A percentile compares a stretch with the other conserved stretches of the same genome.
These are phyloP conservation scores for Casuarius casuarius DNA, from an alignment of 2,113 vertebrate species.

Conservation along the genomic window DNA sequence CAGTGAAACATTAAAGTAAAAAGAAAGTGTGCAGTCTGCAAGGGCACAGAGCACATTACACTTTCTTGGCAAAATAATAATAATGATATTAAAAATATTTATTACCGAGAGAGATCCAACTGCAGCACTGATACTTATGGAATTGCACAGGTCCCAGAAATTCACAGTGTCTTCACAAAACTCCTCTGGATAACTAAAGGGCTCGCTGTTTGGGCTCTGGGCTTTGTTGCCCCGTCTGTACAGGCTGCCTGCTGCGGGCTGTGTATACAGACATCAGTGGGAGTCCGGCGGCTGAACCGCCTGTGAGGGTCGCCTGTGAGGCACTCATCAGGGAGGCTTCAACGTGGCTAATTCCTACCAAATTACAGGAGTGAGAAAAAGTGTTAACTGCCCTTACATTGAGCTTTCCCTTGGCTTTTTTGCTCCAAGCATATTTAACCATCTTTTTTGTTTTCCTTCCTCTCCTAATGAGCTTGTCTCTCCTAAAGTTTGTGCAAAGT, in stretches of 20 bases:
- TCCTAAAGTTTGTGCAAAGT: neutral
- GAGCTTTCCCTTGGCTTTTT: neutral
- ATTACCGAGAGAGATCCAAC: neutral
- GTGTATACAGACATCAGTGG: no score
- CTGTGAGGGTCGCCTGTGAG: rapidly evolving
- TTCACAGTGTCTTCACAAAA: neutral
- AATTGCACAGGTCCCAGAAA: neutral
- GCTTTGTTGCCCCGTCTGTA: rapidly evolving
- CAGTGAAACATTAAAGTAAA: neutral
- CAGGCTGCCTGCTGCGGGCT: neutral
- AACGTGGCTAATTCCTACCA: neutral
- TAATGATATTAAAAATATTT: neutral
- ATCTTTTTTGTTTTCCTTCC: no score
- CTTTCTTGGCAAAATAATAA: neutral
- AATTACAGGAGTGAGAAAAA: neutral
- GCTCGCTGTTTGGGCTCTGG: rapidly evolving
- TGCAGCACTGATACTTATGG: neutral
- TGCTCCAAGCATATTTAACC: neutral
- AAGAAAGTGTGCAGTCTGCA: neutral
- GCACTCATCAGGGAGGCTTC: neutral
- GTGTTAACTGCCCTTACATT: neutral
- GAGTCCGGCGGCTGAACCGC: rapidly evolving
- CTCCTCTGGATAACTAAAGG: neutral
- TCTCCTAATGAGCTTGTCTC: neutral
- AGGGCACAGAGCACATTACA: neutral